Evolutionary conservation across 2,797 vertebrate species (phyloP), one percentile per base, ranked within the genome.

Genomic region (Myotis daubentonii): DNA sequence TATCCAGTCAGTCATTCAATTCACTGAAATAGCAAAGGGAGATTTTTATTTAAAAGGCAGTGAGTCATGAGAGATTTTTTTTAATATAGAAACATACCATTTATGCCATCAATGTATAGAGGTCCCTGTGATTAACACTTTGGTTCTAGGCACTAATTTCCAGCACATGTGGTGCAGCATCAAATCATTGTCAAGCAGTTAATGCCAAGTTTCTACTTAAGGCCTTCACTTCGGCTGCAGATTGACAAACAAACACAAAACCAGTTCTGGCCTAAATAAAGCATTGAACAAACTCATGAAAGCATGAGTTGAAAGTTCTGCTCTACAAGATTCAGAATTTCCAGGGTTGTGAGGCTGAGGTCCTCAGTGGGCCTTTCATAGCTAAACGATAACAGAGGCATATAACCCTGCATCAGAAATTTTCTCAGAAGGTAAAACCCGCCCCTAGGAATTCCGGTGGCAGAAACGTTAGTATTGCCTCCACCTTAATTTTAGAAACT

Each of bases 101-200:
- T 98, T 98, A 97, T 98, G 95, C 96, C 97, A 96, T 96, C 97
- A 96, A 95, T 96, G 93, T 97, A 93, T 93, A 95, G 92, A 97
- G 66, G 93, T 86, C 97, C 96, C 97, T 98, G 94, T 98, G 97
- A 98, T 98, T 98, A 98, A 91, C 95, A 95, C 96, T 97, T 97
- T 97, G 75, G 78, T 96, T 98, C 96, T 96, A 97, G 98, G 98
- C 97, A 97, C 89, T 98, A 98, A 98, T 98, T 98, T 98, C 95
- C 92, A 96, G 94, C 60, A 66, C 15, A 79, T 70, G 47, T 91
- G 90, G 51, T 81, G 28, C 47, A 89, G 91, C 92, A 91, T 91
- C 95, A 97, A 97, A 95, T 97, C 93, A 86, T 88, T 98, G 98
- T 98, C 97, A 97, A 93, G 96, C n/a, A 87, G 97, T 97, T 98